Evolutionary conservation across 1,140 invertebrate genomes (phyloP), one percentile per base, ranked within the genome.

Genomic region (Sitodiplosis mosellana): DNA sequence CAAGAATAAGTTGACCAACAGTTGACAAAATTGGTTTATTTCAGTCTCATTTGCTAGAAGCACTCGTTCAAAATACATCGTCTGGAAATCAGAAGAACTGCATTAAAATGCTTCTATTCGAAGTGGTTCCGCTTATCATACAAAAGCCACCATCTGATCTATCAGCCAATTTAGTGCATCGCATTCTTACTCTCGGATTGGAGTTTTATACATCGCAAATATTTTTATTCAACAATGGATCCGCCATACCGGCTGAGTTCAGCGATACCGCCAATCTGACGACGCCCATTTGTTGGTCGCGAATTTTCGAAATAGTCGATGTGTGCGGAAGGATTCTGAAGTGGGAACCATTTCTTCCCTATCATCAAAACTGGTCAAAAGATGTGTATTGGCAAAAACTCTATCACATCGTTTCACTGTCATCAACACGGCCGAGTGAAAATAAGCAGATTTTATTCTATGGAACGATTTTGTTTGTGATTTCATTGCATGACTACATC

Each of bases 1-100:
- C 38, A 83, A 47, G 78, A 74, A 55, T 77, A 81, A 40, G 83
- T 86, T 56, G 82, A 81, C 57, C 80, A 83, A 53, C 78, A 77
- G 56, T 71, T 79, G 48, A 75, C 83, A 4, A 85, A 85, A 59
- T 72, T 76, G 52, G 85, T 81, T 62, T 69, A 81, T 53, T 85
- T 33, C 17, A 54, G 52, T 56, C 63, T 2, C 48, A 59, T 1
- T 22, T 63, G 2, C 49, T 63, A 0, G 63, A 64, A 50, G 61
- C 61, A 54, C 52, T 64, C 3, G 56, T 57, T 0, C 58, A 61
- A 37, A 58, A 56, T 17, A 58, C 55, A 46, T 51, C 55, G 6
- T 27, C 27, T 10, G 56, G 60, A 48, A 33, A 46, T 12, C 54
- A 58, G 1, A 53, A 57, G 48, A 19, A 59, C 14, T 64, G 59